Base-by-base conservation (phyloP, 2,888 invertebrate genomes). In the Hedya salicella region DNA sequence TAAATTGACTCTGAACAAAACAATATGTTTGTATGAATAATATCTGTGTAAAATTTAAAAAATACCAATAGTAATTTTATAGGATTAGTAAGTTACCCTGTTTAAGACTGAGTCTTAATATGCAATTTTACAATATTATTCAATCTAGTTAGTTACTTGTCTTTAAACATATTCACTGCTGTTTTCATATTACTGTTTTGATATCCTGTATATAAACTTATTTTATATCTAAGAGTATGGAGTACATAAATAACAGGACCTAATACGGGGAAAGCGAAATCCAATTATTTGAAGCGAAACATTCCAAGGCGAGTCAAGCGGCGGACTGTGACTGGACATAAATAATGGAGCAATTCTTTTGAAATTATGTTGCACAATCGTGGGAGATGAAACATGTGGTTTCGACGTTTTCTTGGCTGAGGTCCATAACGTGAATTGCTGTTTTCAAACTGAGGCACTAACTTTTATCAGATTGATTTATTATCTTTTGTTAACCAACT, bases 281-380 rank as follows among this genome's bases (percentile, higher is more conserved):
- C 70, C 72, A 73, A 74, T 75, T 61, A 66, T 54, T 71, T 70
- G 50, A 70, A 70, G 70, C 69, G 69, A 62, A 69, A 62, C 63
- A 68, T 71, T 70, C 66, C 65, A 48, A 70, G 57, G 56, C 66
- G 71, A 75, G 71, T 75, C 71, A 75, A 74, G 71, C 72, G 67
- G 54, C 67, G 67, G 59, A 59, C 64, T 63, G 69, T 60, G 73
- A 73, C 73, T 73, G 75, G 77, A 75, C 75, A 71, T 72, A 72
- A 73, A 75, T 71, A 75, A 75, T 72, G 68, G 71, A 72, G 71
- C 70, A 73, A 73, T 74, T 73, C 75, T 73, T 71, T 72, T 73
- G 70, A 75, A 75, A 74, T 73, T 76, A 75, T 72, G 71, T 71
- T 71, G 72, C 72, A 71, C 72, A 71, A 72, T 70, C 74, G 72